These are phyloP conservation scores for Streptopelia turtur DNA, from an alignment of 2,797 vertebrate species.

Conservation along the genomic window DNA sequence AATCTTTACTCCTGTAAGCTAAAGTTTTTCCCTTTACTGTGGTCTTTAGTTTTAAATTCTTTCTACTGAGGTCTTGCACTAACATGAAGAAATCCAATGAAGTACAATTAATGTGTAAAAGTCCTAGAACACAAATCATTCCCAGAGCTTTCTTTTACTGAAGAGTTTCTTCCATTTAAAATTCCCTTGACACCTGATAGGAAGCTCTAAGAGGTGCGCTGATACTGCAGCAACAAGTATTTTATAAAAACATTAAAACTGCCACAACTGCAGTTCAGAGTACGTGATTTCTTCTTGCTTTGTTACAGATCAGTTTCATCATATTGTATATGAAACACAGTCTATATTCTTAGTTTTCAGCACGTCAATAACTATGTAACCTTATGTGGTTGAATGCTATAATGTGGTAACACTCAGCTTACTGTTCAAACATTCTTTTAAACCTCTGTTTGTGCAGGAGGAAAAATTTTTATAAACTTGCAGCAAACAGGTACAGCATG, in stretches of 20 bases:
- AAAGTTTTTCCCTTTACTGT: not conserved
- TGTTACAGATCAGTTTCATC: not conserved
- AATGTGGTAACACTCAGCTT: rapidly evolving
- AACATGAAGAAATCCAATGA: not conserved
- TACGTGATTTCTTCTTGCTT: not conserved
- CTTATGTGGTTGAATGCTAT: not conserved
- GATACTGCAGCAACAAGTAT: not conserved
- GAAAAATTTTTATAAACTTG: not conserved
- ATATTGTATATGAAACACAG: not conserved
- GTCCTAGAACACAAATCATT: not conserved
- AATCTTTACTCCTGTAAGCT: not conserved
- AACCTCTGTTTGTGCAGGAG: not conserved
- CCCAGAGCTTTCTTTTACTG: not conserved
- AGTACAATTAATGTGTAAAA: not conserved
- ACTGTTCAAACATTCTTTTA: not conserved
- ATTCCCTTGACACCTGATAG: not conserved
- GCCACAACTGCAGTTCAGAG: not conserved
- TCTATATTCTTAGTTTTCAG: not conserved
- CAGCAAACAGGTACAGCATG: not conserved
- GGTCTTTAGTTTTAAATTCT: not conserved
- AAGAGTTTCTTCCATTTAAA: not conserved
- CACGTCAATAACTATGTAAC: not conserved
- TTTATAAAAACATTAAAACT: not conserved
- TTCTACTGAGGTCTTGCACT: not conserved
- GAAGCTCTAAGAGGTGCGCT: not conserved